Evolutionary conservation across 53 echinoderm and acorn worm species (phyloP).

Genomic region (Holothuria scabra): DNA sequence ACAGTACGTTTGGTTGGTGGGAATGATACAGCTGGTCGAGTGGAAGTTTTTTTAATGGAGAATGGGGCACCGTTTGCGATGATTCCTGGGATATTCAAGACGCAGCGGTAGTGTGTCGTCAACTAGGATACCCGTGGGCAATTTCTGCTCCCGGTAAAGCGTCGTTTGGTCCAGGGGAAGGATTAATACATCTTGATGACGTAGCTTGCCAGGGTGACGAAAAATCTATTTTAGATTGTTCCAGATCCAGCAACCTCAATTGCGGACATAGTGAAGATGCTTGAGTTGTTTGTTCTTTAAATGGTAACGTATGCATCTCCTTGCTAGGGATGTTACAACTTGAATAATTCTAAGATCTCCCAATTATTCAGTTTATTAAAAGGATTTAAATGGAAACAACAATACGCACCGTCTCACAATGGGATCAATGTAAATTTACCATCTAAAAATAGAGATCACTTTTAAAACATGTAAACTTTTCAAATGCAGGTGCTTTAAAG

Average conservation of each 20-base stretch:
- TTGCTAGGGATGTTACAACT: too few species aligned
- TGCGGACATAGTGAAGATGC: slow-evolving; percentile 47
- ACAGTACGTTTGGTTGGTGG: slow-evolving; percentile 13
- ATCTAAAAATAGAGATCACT: too few species aligned
- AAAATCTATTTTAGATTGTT: neutral
- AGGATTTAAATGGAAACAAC: too few species aligned
- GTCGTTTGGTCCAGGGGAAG: slow-evolving; percentile 32
- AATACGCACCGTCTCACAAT: too few species aligned
- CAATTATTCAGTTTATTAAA: too few species aligned
- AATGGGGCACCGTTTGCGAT: slow-evolving; percentile 5
- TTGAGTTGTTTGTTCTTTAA: slow-evolving; percentile 14
- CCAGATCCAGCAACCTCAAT: neutral
- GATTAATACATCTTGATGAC: neutral
- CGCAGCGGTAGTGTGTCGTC: slow-evolving; percentile 21
- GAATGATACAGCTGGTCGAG: slow-evolving; percentile 25
- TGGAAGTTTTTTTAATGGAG: slow-evolving; percentile 10
- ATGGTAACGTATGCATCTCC: neutral
- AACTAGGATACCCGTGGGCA: neutral
- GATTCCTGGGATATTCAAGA: neutral
- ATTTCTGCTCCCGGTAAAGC: neutral
- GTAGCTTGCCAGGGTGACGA: slow-evolving; percentile 19
- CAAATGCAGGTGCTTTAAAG: too few species aligned
- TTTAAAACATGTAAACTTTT: too few species aligned
- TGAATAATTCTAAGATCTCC: too few species aligned
- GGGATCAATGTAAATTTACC: too few species aligned